phyloP scores from a whole-genome alignment of 2,113 vertebrate species.

The Camelus dromedarius region DNA sequence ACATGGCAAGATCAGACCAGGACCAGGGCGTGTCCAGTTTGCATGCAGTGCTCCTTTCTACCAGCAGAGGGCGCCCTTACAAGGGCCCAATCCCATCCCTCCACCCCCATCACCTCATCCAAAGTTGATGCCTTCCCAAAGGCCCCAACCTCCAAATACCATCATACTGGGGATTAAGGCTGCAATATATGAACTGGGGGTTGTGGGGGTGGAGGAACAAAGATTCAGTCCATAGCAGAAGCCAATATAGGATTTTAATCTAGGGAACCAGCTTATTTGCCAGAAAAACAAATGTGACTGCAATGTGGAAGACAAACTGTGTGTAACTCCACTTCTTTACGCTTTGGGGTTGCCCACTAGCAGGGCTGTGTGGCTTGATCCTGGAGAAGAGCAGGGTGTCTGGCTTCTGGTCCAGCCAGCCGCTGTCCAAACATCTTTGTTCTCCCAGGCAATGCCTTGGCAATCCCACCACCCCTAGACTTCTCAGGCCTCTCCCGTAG shows the following conservation, averaged over 20 bases:
- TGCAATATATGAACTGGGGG: neutral
- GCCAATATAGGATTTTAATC: neutral
- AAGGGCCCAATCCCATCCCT: neutral
- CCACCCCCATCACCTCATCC: neutral
- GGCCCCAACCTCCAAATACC: neutral
- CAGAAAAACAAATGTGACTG: neutral
- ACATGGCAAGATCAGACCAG: neutral
- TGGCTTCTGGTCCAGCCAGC: neutral
- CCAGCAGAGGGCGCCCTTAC: neutral
- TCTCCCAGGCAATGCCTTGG: neutral
- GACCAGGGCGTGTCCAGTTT: rapidly evolving
- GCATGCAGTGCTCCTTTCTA: neutral
- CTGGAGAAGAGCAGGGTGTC: neutral
- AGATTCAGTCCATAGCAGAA: neutral
- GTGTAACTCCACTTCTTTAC: neutral
- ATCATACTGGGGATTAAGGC: neutral
- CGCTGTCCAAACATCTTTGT: neutral
- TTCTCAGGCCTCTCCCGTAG: no score
- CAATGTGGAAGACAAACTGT: neutral
- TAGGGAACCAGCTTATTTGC: neutral
- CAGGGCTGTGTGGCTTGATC: neutral
- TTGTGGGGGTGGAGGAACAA: no score
- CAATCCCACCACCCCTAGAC: neutral
- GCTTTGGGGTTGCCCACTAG: neutral
- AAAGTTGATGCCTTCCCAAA: neutral